Percentiles rank a stretch among this genome's conserved stretches.
These are phyloP conservation scores for Ceratotherium simum DNA, from an alignment of 2,113 vertebrate species.

Conservation along the genomic window DNA sequence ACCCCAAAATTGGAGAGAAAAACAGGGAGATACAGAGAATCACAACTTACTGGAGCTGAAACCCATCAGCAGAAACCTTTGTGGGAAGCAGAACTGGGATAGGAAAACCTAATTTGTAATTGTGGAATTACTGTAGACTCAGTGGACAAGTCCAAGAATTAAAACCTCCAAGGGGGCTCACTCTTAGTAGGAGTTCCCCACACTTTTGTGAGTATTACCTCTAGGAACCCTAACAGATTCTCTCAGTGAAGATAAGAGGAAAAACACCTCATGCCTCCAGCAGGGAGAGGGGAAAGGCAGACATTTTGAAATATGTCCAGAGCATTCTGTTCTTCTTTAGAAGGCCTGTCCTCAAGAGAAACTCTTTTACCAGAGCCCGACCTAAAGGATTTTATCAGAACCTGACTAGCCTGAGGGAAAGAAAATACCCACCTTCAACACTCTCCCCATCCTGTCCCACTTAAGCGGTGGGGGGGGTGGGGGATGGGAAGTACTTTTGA, in stretches of 20 bases:
- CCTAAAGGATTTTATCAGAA: not conserved
- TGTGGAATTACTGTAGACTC: not conserved
- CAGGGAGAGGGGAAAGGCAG: not conserved
- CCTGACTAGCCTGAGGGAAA: not conserved
- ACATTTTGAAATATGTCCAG: not conserved
- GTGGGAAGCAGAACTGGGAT: accelerated
- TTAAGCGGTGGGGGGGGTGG: not conserved
- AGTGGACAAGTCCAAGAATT: not conserved
- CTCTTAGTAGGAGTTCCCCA: not conserved
- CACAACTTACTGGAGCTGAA: not conserved
- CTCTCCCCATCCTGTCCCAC: accelerated
- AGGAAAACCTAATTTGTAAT: not conserved
- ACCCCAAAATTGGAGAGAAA: not conserved
- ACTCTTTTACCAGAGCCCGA: not conserved
- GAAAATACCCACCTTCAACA: not conserved
- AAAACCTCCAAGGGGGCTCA: not conserved
- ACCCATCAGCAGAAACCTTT: not conserved
- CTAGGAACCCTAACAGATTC: not conserved
- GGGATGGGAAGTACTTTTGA: not conserved
- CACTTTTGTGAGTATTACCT: not conserved
- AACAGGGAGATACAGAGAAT: not conserved
- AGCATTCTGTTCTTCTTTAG: not conserved
- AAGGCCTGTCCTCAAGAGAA: not conserved
- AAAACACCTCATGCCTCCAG: too few species aligned
- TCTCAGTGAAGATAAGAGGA: not conserved